phyloP scores from a whole-genome alignment of 2,113 vertebrate species.

The Cynocephalus volans region DNA sequence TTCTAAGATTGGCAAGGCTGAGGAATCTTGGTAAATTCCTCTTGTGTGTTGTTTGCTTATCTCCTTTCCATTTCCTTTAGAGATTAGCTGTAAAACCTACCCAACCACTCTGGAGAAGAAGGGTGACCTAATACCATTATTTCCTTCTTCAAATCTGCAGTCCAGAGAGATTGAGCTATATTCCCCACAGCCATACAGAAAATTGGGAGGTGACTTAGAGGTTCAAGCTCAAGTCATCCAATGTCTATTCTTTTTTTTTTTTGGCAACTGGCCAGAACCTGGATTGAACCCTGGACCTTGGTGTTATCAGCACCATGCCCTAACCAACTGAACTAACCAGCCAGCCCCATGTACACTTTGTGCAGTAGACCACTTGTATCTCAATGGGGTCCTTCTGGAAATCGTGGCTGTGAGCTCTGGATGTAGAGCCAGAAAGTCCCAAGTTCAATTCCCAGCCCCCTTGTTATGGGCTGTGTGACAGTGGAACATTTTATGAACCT shows the following conservation, averaged over 20 bases:
- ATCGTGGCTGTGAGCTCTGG: not conserved
- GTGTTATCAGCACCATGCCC: too few relatives aligned
- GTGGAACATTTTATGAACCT: not conserved
- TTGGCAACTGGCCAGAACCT: too few relatives aligned
- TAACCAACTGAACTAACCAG: too few relatives aligned
- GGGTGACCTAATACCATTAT: not conserved
- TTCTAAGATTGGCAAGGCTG: not conserved
- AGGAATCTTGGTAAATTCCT: constrained; percentile 27
- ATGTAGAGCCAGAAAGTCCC: not conserved
- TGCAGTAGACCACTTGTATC: not conserved
- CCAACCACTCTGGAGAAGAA: not conserved
- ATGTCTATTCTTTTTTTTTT: not conserved
- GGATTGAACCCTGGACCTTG: too few relatives aligned
- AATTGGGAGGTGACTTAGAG: not conserved
- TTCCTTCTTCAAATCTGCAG: not conserved
- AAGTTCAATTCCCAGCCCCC: not conserved
- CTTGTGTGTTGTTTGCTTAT: not conserved
- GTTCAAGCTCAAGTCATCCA: not conserved
- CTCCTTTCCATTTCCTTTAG: not conserved
- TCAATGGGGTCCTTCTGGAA: not conserved
- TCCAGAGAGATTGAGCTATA: not conserved
- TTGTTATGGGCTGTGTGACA: not conserved
- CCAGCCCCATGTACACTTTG: not conserved
- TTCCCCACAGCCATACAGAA: not conserved
- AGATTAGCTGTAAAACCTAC: not conserved